A percentile compares a stretch with the other conserved stretches of the same genome.
Conservation (phyloP, 1,140 invertebrate species). For the Stegodyphus mimosarum region DNA sequence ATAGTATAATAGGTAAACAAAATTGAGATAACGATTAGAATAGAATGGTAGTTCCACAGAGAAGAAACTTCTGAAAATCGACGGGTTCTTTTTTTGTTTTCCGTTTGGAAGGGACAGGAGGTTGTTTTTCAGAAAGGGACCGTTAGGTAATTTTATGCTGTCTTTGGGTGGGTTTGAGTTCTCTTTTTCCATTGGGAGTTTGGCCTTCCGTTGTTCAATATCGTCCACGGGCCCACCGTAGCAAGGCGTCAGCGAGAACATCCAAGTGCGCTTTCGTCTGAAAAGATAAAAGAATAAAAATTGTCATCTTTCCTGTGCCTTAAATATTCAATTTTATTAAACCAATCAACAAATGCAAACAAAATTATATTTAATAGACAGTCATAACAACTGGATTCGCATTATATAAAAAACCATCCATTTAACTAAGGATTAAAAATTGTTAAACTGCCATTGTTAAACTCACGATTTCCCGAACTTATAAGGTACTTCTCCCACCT, state of each 20-base stretch:
- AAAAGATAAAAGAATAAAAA: slow-evolving; percentile 68
- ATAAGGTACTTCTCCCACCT: too few species aligned
- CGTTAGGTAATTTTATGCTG: slow-evolving; percentile 21
- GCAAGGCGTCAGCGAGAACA: slow-evolving; percentile 89
- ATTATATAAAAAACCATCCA: too few species aligned
- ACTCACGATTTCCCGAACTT: too few species aligned
- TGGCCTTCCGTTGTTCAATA: slow-evolving; percentile 39
- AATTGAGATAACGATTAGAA: slow-evolving; percentile 10
- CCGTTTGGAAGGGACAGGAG: slow-evolving; percentile 15
- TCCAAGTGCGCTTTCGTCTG: slow-evolving; percentile 95
- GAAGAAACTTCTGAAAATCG: slow-evolving; percentile 27
- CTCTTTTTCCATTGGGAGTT: slow-evolving; percentile 24
- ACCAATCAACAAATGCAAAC: too few species aligned
- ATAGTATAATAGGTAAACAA: neutral
- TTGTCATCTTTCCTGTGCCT: neutral
- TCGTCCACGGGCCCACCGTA: slow-evolving; percentile 82
- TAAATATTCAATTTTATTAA: too few species aligned
- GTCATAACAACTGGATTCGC: too few species aligned
- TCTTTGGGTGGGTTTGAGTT: slow-evolving; percentile 45
- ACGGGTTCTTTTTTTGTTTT: slow-evolving; percentile 1
- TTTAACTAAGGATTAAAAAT: too few species aligned
- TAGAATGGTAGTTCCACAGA: slow-evolving; percentile 19
- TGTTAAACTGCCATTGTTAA: too few species aligned
- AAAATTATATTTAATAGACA: too few species aligned
- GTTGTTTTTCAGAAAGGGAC: too few species aligned